Evolutionary conservation across 1,140 invertebrate genomes (phyloP), one percentile per base, ranked within the genome.

Genomic region (Drosophila triauraria): DNA sequence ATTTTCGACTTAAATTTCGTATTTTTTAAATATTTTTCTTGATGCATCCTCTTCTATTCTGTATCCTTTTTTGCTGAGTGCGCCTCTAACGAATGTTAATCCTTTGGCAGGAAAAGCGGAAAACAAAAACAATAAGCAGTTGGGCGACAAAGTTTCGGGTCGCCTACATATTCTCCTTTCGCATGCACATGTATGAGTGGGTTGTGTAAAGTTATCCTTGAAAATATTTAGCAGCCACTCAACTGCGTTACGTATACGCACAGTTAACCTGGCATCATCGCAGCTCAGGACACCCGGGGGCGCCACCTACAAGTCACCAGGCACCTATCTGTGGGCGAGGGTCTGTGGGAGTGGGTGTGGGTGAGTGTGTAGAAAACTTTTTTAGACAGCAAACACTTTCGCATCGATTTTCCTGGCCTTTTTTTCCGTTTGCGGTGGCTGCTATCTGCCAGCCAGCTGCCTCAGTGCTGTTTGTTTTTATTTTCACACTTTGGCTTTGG

Each of bases 191-290:
- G 58, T 76, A 61, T 80, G 77, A 84, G 80, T 74, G 74, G 78
- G 76, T 78, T 54, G 62, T 70, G 65, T 64, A 70, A 67, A 75
- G 83, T 80, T 88, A 90, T 84, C 81, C 81, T 90, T 88, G 85
- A 88, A 88, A 90, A 90, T 90, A 84, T 90, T 88, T 84, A 90
- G 74, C 80, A 90, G 78, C 58, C 80, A 84, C 85, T 80, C 80
- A 81, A 56, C 56, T 61, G 72, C 59, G 80, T 75, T 87, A 76
- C 80, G 83, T 88, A 87, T 87, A 90, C 85, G 85, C 85, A 84
- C 76, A 75, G 85, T 81, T 84, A 88, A 80, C 84, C 77, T 70
- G 84, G 84, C 82, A 81, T 81, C 78, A 81, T 78, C 68, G 40
- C 53, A 68, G 75, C 64, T 58, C 48, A 68, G 51, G 74, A 70